phyloP scores from a whole-genome alignment of 2,113 vertebrate species.

The Bubo blakistoni region DNA sequence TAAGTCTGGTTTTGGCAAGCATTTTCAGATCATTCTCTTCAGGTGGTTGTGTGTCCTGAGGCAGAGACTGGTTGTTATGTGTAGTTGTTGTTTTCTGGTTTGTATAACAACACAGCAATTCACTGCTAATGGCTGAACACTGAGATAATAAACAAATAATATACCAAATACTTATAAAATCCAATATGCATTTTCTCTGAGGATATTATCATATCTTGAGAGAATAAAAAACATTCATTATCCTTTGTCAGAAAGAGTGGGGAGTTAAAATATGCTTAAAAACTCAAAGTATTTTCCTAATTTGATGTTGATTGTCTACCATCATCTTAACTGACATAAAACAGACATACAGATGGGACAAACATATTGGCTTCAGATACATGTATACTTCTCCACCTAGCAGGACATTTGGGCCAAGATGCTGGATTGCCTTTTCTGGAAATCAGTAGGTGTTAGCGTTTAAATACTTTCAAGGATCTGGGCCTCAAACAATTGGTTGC shows the following conservation, averaged over 20 bases:
- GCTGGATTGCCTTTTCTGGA: neutral
- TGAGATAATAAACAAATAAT: neutral
- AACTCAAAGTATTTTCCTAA: neutral
- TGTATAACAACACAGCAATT: neutral
- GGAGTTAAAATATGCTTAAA: neutral
- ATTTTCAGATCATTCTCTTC: neutral
- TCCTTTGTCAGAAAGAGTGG: neutral
- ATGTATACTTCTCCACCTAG: neutral
- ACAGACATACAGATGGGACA: neutral
- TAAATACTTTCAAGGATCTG: neutral
- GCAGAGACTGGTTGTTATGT: constrained; percentile 11
- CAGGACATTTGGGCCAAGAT: neutral
- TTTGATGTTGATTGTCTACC: neutral
- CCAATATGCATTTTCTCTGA: neutral
- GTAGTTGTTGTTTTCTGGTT: constrained; percentile 23
- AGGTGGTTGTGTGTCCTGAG: constrained; percentile 1
- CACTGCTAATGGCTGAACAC: neutral
- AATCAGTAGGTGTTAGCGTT: neutral
- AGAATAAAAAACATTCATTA: neutral
- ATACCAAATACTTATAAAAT: neutral
- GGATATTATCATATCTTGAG: neutral
- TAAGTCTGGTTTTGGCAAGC: neutral
- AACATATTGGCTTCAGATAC: neutral
- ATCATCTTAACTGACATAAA: neutral
- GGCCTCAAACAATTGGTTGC: neutral